These are phyloP conservation scores for Limnothrissa miodon DNA, from an alignment of 2,113 vertebrate species.

Conservation along the genomic window DNA sequence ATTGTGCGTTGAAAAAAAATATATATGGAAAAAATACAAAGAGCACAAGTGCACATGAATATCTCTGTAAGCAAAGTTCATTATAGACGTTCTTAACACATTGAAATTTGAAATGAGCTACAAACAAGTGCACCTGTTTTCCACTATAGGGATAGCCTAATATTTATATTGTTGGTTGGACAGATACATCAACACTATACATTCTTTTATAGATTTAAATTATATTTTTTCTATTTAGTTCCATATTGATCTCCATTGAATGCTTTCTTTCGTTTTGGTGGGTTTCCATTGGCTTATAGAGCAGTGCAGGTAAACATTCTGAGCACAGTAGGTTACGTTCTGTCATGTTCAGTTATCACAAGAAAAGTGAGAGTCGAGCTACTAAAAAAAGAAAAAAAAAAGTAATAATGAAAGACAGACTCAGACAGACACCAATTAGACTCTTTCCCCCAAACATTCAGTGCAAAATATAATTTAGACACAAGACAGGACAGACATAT, in stretches of 20 bases:
- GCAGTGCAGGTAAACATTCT: not conserved
- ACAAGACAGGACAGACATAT: slow-evolving; percentile 52
- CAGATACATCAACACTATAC: not conserved
- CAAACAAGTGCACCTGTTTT: too few species aligned
- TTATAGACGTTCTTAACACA: too few species aligned
- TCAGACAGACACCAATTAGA: slow-evolving; percentile 32
- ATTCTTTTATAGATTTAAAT: not conserved
- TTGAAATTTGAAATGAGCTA: too few species aligned
- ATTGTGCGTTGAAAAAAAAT: too few species aligned
- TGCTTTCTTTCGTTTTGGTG: too few species aligned
- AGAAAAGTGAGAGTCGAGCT: not conserved
- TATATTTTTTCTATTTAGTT: not conserved
- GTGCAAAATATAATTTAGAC: slow-evolving; percentile 58
- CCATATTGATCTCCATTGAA: not conserved
- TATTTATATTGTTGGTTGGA: not conserved
- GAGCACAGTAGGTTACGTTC: not conserved
- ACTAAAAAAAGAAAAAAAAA: too few species aligned
- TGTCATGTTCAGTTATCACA: not conserved
- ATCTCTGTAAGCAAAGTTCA: too few species aligned
- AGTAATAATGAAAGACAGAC: not conserved
- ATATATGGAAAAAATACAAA: too few species aligned
- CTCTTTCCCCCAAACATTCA: slow-evolving; percentile 44
- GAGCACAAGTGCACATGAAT: too few species aligned
- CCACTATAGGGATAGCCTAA: too few species aligned
- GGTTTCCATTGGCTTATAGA: not conserved